phyloP scores from a whole-genome alignment of 2,888 invertebrate genomes.

The Acronicta alni region DNA sequence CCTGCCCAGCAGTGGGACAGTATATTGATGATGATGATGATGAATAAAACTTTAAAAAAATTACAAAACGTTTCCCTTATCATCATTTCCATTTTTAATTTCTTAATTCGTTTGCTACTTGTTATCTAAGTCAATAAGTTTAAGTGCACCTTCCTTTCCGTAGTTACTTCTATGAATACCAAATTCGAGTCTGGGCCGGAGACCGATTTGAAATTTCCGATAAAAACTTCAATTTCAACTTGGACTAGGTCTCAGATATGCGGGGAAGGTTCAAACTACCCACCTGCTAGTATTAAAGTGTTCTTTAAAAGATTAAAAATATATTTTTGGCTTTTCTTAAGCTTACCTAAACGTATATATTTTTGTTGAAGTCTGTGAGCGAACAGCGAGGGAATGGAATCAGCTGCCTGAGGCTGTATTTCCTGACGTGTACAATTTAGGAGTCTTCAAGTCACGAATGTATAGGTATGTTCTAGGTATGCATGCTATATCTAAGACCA shows the following conservation, averaged over 20 bases:
- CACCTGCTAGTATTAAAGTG: constrained; percentile 10
- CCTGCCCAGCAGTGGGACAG: no score
- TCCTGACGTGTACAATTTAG: no score
- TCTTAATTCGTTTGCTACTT: constrained; percentile 17
- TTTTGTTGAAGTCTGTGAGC: no score
- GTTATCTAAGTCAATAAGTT: constrained; percentile 33
- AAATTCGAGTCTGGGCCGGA: constrained; percentile 20
- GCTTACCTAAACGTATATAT: no score
- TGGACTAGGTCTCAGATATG: constrained; percentile 22
- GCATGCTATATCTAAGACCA: no score
- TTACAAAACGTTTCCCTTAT: no score
- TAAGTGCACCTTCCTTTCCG: constrained; percentile 13
- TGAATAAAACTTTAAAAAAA: no score
- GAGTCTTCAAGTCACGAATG: no score
- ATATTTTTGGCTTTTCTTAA: neutral
- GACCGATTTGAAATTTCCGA: constrained; percentile 48
- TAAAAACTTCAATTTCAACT: constrained; percentile 35
- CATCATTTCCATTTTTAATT: neutral
- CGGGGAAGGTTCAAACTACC: constrained; percentile 9
- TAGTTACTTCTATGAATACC: constrained; percentile 48
- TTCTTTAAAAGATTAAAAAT: constrained; percentile 7
- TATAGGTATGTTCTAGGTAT: no score
- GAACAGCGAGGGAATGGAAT: no score
- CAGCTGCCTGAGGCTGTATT: no score
- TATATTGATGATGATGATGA: no score